Percentiles rank a stretch among this genome's conserved stretches.
These are phyloP conservation scores for Hemicentrotus pulcherrimus DNA, from an alignment of 35 echinoderm and acorn worm genomes.

Conservation along the genomic window DNA sequence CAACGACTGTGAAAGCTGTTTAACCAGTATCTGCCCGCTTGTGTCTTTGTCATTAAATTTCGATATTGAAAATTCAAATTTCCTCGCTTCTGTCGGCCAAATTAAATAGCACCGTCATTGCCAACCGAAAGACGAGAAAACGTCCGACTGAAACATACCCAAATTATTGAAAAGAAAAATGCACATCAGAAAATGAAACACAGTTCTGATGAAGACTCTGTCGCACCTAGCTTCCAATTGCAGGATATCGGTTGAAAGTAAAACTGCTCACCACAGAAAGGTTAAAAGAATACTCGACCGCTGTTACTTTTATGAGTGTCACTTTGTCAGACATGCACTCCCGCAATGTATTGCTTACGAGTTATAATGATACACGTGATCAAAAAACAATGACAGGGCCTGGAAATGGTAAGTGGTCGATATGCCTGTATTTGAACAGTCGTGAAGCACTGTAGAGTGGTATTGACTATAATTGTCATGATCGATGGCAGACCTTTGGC, in stretches of 20 bases:
- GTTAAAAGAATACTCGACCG: no score
- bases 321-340: background rate
- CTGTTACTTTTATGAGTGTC: no score
- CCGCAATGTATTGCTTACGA: background rate
- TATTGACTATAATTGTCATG: background rate
- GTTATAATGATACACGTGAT: background rate
- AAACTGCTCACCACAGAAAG: no score
- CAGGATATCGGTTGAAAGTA: background rate
- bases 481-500: background rate
- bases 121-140: background rate
- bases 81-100: no score
- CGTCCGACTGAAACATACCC: background rate
- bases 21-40: background rate
- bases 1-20: no score
- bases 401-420: background rate
- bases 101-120: background rate
- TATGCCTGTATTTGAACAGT: background rate
- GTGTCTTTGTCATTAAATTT: background rate
- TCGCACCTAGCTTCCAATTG: background rate
- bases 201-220: no score
- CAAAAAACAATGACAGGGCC: background rate
- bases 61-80: background rate
- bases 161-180: no score
- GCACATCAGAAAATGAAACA: no score
- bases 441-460: background rate